A percentile compares a stretch with the other conserved stretches of the same genome.
These are phyloP conservation scores for Echinometra lucunter DNA, from an alignment of 53 echinoderm and acorn worm species.

Conservation along the genomic window DNA sequence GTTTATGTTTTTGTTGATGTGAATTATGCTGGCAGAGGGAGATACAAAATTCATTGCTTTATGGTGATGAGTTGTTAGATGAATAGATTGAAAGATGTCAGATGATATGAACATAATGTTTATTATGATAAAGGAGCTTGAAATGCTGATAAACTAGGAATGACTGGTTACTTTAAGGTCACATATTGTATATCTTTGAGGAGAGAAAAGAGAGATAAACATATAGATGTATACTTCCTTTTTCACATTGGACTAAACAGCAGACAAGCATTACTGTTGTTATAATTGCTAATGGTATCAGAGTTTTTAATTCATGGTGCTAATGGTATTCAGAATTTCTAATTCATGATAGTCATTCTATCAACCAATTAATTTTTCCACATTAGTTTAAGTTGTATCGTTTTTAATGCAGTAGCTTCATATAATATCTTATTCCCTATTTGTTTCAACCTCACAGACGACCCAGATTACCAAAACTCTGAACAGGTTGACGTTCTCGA, in stretches of 20 bases:
- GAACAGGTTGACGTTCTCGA: constrained; percentile 66
- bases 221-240: background rate
- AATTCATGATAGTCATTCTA: background rate
- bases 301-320: too few relatives aligned
- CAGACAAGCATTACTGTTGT: background rate
- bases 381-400: background rate
- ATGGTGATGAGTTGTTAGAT: background rate
- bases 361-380: background rate
- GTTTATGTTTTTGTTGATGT: constrained; percentile 2
- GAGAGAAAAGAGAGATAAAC: background rate
- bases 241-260: background rate
- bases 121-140: background rate
- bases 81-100: background rate
- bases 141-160: background rate
- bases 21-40: background rate
- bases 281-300: background rate
- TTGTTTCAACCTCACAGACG: background rate
- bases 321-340: too few relatives aligned
- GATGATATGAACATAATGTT: background rate
- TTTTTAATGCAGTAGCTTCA: background rate
- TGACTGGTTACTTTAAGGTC: background rate
- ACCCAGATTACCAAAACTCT: background rate
- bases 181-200: background rate
- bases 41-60: background rate
- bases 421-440: background rate